Percentiles rank a stretch among this genome's conserved stretches.
These are phyloP conservation scores for Platalea minor DNA, from an alignment of 2,797 vertebrate genomes.

Conservation along the genomic window DNA sequence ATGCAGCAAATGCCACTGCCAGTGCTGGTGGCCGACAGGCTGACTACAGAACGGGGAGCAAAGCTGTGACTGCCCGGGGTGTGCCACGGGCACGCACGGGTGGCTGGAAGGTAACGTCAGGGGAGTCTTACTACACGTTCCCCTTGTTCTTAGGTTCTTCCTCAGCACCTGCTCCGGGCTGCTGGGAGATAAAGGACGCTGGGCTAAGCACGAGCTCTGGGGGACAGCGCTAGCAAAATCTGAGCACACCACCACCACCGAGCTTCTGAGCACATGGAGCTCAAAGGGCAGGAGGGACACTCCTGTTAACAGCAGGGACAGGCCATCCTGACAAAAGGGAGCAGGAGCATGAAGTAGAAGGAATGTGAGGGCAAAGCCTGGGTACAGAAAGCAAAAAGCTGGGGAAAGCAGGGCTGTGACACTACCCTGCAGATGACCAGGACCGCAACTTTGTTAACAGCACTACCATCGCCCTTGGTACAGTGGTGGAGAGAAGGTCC, in stretches of 20 bases:
- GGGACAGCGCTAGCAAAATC: neutral
- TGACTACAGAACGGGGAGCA: neutral
- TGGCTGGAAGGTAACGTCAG: neutral
- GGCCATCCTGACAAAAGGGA: neutral
- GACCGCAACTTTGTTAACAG: neutral
- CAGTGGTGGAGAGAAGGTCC: neutral
- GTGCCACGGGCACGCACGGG: accelerated
- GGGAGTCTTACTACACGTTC: neutral
- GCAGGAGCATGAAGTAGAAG: neutral
- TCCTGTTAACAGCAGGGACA: neutral
- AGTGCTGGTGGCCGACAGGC: neutral
- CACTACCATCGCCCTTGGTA: neutral
- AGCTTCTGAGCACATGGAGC: neutral
- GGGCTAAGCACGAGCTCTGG: neutral
- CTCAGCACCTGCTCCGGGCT: neutral
- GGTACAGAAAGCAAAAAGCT: neutral
- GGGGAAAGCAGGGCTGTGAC: neutral
- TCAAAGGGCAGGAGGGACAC: neutral
- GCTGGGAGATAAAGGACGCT: neutral
- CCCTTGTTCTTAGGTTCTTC: neutral
- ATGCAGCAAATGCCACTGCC: neutral
- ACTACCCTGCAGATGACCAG: neutral
- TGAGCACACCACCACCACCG: neutral
- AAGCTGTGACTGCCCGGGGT: neutral
- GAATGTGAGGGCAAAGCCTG: neutral